phyloP scores from a whole-genome alignment of 2,888 invertebrate species.

The Drosophila ustulata region DNA sequence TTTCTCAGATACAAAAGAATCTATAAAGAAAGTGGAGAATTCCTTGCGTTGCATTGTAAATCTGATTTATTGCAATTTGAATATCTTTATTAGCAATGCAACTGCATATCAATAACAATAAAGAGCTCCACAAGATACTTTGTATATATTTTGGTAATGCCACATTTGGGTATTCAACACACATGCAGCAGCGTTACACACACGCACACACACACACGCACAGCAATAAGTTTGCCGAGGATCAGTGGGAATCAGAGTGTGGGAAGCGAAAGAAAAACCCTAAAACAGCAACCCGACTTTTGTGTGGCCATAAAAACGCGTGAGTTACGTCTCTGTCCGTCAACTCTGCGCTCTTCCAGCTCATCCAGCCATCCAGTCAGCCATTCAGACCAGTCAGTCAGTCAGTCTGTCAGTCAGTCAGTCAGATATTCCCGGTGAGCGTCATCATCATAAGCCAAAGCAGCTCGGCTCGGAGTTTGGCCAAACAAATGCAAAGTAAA shows the following conservation, averaged over 20 bases:
- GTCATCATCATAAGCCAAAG: slow-evolving; percentile 56
- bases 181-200: slow-evolving; percentile 2
- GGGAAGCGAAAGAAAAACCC: slow-evolving; percentile 67
- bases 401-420: slow-evolving; percentile 27
- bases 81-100: slow-evolving; percentile 5
- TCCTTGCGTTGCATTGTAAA: not conserved
- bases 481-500: slow-evolving; percentile 77
- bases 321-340: slow-evolving; percentile 66
- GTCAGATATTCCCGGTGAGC: slow-evolving; percentile 28
- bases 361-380: slow-evolving; percentile 21
- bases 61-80: slow-evolving; percentile 16
- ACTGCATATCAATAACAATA: slow-evolving; percentile 10
- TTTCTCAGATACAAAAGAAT: not conserved
- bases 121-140: slow-evolving; percentile 14
- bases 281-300: slow-evolving; percentile 54
- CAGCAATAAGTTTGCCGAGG: slow-evolving; percentile 46
- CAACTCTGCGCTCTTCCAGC: slow-evolving; percentile 14
- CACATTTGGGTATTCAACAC: slow-evolving; percentile 52
- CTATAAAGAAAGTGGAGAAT: not conserved
- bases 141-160: not conserved
- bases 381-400: slow-evolving; percentile 30
- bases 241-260: slow-evolving; percentile 65
- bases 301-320: slow-evolving; percentile 75
- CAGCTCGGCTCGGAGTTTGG: slow-evolving; percentile 52
- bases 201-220: slow-evolving; percentile 1